Percentiles rank a stretch among this genome's conserved stretches.
phyloP scores from a whole-genome alignment of 1,140 invertebrate species.

The Habropoda laboriosa region DNA sequence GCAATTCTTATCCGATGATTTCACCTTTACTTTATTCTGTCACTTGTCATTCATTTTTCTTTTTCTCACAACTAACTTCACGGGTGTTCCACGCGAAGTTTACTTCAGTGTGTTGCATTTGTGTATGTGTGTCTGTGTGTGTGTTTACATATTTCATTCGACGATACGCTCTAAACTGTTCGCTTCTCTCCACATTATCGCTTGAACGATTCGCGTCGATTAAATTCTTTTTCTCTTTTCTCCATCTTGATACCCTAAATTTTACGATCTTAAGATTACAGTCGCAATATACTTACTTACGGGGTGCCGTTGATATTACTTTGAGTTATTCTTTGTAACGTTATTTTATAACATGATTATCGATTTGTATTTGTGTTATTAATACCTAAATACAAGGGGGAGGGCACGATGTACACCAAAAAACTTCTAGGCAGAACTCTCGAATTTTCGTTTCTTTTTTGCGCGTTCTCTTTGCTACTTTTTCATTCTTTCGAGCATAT shows the following conservation, averaged over 20 bases:
- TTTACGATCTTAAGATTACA: slow-evolving; percentile 80
- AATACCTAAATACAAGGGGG: slow-evolving; percentile 80
- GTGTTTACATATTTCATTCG: not conserved
- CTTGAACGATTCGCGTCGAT: slow-evolving; percentile 27
- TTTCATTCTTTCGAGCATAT: not conserved
- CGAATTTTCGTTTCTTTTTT: slow-evolving; percentile 15
- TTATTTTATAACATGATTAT: slow-evolving; percentile 79
- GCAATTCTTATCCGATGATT: slow-evolving; percentile 46
- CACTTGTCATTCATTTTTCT: slow-evolving; percentile 34
- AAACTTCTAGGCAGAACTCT: slow-evolving; percentile 53
- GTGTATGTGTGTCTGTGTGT: too few species aligned
- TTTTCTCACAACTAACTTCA: slow-evolving; percentile 36
- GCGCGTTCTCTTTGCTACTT: slow-evolving; percentile 27
- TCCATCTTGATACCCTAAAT: slow-evolving; percentile 65
- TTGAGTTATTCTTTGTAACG: slow-evolving; percentile 72
- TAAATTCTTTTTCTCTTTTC: slow-evolving; percentile 57
- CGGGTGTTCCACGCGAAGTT: slow-evolving; percentile 12
- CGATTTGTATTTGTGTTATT: slow-evolving; percentile 74
- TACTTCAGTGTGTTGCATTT: not conserved
- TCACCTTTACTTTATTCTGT: slow-evolving; percentile 13
- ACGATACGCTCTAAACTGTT: slow-evolving; percentile 30
- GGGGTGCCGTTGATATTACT: slow-evolving; percentile 69
- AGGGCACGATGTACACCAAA: slow-evolving; percentile 71
- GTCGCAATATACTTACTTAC: slow-evolving; percentile 79
- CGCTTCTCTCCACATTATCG: slow-evolving; percentile 43